Evolutionary conservation across 2,888 invertebrate species (phyloP).

Genomic region (Tigriopus californicus): DNA sequence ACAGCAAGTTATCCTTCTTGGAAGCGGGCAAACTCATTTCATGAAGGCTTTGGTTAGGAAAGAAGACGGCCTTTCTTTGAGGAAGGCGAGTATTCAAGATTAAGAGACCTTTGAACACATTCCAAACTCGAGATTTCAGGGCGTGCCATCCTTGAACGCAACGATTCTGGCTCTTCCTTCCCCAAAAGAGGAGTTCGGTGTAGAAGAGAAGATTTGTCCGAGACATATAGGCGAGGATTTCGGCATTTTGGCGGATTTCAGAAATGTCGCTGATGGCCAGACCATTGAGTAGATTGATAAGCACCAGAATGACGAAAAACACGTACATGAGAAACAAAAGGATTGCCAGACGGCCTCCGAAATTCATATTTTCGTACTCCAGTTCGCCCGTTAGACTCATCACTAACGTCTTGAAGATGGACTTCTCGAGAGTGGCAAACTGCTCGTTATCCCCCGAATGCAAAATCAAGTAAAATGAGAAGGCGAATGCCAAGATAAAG

Average conservation of each 20-base stretch:
- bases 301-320: constrained; percentile 59
- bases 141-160: neutral
- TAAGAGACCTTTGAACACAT: neutral
- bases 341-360: constrained; percentile 23
- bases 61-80: neutral
- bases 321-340: constrained; percentile 58
- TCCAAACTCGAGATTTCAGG: too few species aligned
- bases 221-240: constrained; percentile 52
- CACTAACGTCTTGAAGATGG: constrained; percentile 13
- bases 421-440: neutral
- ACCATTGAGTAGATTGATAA: constrained; percentile 63
- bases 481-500: constrained; percentile 56
- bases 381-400: constrained; percentile 16
- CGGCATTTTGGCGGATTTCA: constrained; percentile 55
- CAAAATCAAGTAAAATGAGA: constrained; percentile 60
- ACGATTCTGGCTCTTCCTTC: constrained; percentile 21
- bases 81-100: neutral
- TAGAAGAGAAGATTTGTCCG: constrained; percentile 50
- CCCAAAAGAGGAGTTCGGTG: constrained; percentile 48
- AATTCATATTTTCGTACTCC: constrained; percentile 12
- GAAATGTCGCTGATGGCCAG: constrained; percentile 63
- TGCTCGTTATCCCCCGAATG: constrained; percentile 27
- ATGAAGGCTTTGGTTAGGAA: neutral
- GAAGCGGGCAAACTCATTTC: constrained; percentile 13
- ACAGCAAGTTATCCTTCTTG: too few species aligned